Evolutionary conservation across 2,113 vertebrate genomes (phyloP), one percentile per base, ranked within the genome.

Genomic region (Brachyistius frenatus): DNA sequence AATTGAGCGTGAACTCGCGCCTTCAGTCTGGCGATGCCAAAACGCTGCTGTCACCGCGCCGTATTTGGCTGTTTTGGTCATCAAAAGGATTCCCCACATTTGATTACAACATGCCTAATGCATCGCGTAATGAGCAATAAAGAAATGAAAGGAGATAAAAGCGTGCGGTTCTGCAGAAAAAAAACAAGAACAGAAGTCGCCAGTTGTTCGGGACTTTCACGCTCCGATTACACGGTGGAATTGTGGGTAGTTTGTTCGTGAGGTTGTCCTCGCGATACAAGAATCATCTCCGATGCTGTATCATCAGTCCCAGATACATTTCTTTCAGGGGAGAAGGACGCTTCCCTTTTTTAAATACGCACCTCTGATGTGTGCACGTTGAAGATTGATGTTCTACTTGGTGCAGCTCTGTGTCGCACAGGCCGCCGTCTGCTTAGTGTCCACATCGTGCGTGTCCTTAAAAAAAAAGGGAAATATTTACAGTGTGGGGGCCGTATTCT

Each of bases 391-490:
- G 11, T 6, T 86, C 72, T 66, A 33, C 6, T 23, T 2, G 0
- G 2, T 0, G 7, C 15, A 47, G 68, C 6, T 73, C 70, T 70
- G 62, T 2, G 8, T 8, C 5, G 2, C 41, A 15, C 16, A 46
- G 39, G 37, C 35, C 47, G n/a, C 16, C 30, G 36, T 73, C 84
- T 93, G 91, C 30, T 86, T 87, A 76, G 35, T 64, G 53, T 93
- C 58, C 3, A 3, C 76, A 23, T 37, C 55, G 76, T 57, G 69
- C 80, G 58, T 72, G 67, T 33, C 83, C 79, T 80, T 23, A 23
- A 23, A 83, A 86, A 86, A 88, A 86, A 77, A 60, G 89, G 69
- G 67, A 83, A 39, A 75, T 92, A 87, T 92, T 93, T 92, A 92
- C 86, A 86, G 65, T 55, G 67, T 23, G 9, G 31, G 36, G 69